These are phyloP conservation scores for Hydrochoerus hydrochaeris DNA, from an alignment of 2,113 vertebrate species.

Conservation along the genomic window DNA sequence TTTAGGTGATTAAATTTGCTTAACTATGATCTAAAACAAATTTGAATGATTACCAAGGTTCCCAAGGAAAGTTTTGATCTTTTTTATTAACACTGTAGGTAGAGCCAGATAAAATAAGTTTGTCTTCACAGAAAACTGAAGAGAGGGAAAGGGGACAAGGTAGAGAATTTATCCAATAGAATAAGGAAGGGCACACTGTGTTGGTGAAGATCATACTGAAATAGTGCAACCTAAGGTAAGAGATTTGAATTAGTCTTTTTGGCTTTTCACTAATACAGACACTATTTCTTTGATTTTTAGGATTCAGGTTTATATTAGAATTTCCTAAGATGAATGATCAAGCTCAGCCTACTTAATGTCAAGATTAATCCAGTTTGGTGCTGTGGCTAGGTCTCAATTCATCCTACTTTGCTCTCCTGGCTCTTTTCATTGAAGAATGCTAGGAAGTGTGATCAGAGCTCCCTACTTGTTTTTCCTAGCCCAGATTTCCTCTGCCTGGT, in stretches of 20 bases:
- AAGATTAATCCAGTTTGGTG: background rate
- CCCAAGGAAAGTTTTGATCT: background rate
- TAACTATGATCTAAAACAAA: background rate
- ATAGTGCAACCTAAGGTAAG: background rate
- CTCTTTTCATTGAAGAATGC: background rate
- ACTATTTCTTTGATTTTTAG: background rate
- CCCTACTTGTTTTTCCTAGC: background rate
- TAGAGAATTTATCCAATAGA: background rate
- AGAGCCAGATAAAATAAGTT: background rate
- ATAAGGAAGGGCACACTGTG: background rate
- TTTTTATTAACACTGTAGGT: background rate
- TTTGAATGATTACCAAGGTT: background rate
- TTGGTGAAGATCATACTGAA: background rate
- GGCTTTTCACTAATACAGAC: background rate
- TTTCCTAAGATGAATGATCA: background rate
- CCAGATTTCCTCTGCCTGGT: background rate
- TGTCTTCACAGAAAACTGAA: background rate
- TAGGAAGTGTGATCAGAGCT: background rate
- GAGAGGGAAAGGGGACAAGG: background rate
- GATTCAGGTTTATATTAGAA: background rate
- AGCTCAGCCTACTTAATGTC: background rate
- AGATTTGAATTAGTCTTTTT: background rate
- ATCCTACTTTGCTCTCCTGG: background rate
- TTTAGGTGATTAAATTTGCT: background rate
- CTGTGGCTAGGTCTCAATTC: background rate